Evolutionary conservation across 2,797 vertebrate genomes (phyloP).

Genomic region (Protosalanx chinensis): DNA sequence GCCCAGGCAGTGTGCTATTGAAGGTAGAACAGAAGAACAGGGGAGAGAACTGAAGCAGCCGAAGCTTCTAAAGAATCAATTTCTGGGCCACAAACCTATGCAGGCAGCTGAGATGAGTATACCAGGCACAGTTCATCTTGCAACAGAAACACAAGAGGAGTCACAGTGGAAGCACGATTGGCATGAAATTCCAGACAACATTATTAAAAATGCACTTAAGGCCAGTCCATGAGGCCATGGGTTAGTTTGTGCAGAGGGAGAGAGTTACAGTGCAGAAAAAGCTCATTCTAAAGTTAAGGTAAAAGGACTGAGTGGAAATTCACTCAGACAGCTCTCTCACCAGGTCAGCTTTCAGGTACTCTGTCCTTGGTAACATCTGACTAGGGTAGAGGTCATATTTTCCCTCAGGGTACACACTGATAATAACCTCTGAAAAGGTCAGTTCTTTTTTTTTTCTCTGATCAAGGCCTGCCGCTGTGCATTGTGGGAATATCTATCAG

Average conservation of each 20-base stretch:
- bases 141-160: constrained; percentile 26
- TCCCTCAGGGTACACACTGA: constrained; percentile 36
- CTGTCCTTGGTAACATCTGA: constrained; percentile 49
- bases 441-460: not conserved
- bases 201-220: constrained; percentile 65
- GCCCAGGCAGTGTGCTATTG: constrained; percentile 42
- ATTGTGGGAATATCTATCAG: constrained; percentile 46
- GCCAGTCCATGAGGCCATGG: constrained; percentile 40
- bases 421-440: constrained; percentile 44
- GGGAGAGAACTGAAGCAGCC: constrained; percentile 49
- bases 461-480: constrained; percentile 32
- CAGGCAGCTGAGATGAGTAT: constrained; percentile 48
- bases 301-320: constrained; percentile 57
- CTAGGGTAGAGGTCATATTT: constrained; percentile 28
- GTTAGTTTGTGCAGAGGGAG: constrained; percentile 34
- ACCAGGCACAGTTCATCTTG: constrained; percentile 34
- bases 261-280: constrained; percentile 23
- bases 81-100: constrained; percentile 35
- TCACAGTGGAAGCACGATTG: constrained; percentile 24
- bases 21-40: constrained; percentile 30
- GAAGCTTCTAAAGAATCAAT: constrained; percentile 50
- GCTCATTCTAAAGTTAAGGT: constrained; percentile 40
- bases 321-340: constrained; percentile 34
- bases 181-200: constrained; percentile 73
- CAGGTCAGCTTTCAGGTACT: constrained; percentile 24